Evolutionary conservation across 2,113 vertebrate species (phyloP), one percentile per base, ranked within the genome.

Genomic region (Hemichromis elongatus): DNA sequence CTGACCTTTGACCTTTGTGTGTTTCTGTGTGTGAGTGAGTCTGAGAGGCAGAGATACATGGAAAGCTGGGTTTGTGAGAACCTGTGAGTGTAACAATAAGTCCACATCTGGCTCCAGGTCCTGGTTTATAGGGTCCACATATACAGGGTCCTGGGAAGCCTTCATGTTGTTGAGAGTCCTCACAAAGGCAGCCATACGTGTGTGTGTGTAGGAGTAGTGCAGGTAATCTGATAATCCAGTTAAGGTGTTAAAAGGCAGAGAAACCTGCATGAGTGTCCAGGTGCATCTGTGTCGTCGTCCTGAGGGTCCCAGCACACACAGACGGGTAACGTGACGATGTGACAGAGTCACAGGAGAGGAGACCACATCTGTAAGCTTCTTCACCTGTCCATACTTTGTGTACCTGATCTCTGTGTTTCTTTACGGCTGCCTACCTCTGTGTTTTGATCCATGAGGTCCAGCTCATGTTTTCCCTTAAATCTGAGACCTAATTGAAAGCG

Each of bases 211-310:
- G 33, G 89, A 70, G 77, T 86, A 68, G 2, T 2, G n/a, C 78
- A 84, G 87, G 40, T 86, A 68, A 92, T 89, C 91, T 82, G 33
- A 57, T 88, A 88, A 92, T 79, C 10, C 37, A 7, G 59, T 94
- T 91, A 92, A 90, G 90, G 91, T 81, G 24, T 92, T 92, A 85
- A 84, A 85, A 89, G 24, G 61, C 52, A 47, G n/a, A 35, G 24
- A 47, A 85, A n/a, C 2, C 28, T 79, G n/a, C 26, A 9, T 3
- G 59, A 18, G 42, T 21, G 42, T n/a, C 70, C 68, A 77, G 81
- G 83, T 83, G 56, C 40, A 24, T 82, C 11, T 21, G 19, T 70
- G 33, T 42, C 2, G 3, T 19, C 2, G 2, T 77, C 26, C 79
- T 37, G 14, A 70, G 26, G 21, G 86, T 86, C 33, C n/a, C 59